Base-by-base conservation (phyloP, 1,140 invertebrate species). In the Linepithema humile region DNA sequence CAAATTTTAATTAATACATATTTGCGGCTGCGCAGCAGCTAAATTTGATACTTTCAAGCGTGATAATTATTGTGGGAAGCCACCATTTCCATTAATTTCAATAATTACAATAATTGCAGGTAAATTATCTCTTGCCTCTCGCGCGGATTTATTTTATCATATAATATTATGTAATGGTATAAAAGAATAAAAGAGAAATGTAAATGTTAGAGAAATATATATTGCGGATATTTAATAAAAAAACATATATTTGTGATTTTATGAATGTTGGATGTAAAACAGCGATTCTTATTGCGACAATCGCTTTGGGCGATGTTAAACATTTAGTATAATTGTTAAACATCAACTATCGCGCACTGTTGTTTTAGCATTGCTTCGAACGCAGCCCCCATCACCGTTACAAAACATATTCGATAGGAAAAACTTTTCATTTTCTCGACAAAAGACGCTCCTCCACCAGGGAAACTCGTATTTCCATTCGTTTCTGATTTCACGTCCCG, bases 391-490 rank as follows among this genome's bases (percentile, higher is more conserved):
- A 35, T 17, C 72, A 73, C 45, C 57, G 65, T 60, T 69, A 40
- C 72, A 32, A 84, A 88, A 86, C 73, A 89, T 84, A 89, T 88
- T 86, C 87, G 77, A 88, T 85, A 83, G 67, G 75, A 83, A 84
- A 89, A 89, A 89, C 83, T 89, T 89, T 89, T 89, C 85, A 87
- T 87, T 82, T 83, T 55, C 55, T 20, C 43, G 82, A 89, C 88
- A 89, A 89, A 89, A 82, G 82, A 69, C 29, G 75, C 53, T 59
- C 62, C 73, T 23, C 32, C 83, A 82, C 82, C 87, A 40, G 12
- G n/a, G 74, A 57, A 65, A 87, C 72, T 57, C 59, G 65, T 69
- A 89, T 88, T 88, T 90, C 86, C 88, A 90, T 90, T 88, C 67
- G 72, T 72, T 78, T 69, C 65, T 88, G 89, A 90, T 90, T 90